Evolutionary conservation across 2,797 vertebrate genomes (phyloP), one percentile per base, ranked within the genome.

Genomic region (Hirundo rustica): DNA sequence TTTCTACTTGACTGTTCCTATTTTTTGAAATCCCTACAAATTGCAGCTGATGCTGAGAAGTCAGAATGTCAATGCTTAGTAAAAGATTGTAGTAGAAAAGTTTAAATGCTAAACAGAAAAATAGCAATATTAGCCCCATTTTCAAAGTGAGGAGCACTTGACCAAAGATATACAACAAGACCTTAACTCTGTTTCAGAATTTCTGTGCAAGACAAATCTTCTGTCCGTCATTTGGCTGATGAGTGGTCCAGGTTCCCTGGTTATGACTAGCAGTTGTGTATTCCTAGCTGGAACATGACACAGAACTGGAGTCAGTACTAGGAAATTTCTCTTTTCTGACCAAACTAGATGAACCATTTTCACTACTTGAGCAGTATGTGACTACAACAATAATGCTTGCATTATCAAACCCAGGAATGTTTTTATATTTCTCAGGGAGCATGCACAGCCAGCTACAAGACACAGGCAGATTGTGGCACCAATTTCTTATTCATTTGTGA

Each of bases 301-400:
- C 38, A 62, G 51, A 73, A 45, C 9, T 55, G 27, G 45, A 36
- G 19, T 27, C 60, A 57, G 21, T 42, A 47, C 13, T 47, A 48
- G 26, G 14, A 20, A 36, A 45, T 42, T 89, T 68, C 18, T 65
- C 11, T 77, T 61, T 55, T 72, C 40, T 76, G 47, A 42, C 16
- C 23, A 71, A 50, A 67, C 14, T 17, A 16, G 8, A 26, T 53
- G 30, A 82, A 85, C 16, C 16, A n/a, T 71, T 87, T 87, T 71
- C 48, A n/a, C 50, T 60, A 25, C 16, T 13, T 44, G 25, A 68
- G 19, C 27, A 22, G 7, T 7, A 4, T 67, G 51, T 66, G 38
- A 58, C 27, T 1, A 4, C 36, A 54, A 32, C 0, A 0, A 32
- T 27, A 25, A 50, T 32, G 23, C 58, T 84, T 70, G 50, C 21